These are phyloP conservation scores for Lottia gigantea DNA, from an alignment of 2,888 invertebrate species.

Conservation along the genomic window DNA sequence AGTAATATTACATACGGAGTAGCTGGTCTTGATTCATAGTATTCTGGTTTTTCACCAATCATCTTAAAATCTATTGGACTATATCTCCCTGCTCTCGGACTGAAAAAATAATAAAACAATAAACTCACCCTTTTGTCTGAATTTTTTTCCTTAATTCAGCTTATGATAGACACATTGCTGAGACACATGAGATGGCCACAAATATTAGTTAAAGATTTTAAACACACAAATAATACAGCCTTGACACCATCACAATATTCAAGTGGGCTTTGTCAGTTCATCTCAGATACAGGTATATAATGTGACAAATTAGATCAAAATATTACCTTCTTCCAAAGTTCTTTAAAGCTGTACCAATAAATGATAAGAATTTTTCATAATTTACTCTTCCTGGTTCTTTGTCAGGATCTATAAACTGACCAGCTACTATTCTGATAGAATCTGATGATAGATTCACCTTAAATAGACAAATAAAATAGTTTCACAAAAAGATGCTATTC, in stretches of 20 bases:
- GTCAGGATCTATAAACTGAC: constrained; percentile 51
- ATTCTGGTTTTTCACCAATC: neutral
- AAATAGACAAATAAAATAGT: constrained; percentile 2
- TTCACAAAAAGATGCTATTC: neutral
- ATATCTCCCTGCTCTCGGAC: constrained; percentile 2
- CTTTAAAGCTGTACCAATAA: constrained; percentile 47
- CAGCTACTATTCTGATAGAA: constrained; percentile 48
- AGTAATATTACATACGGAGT: constrained; percentile 3
- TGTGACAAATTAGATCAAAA: too few species aligned
- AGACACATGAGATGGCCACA: too few species aligned
- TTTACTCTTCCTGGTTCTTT: constrained; percentile 49
- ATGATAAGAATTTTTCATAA: constrained; percentile 60
- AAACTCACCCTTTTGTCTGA: too few species aligned
- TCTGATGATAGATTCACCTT: constrained; percentile 47
- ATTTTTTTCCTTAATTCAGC: too few species aligned
- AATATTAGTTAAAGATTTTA: too few species aligned
- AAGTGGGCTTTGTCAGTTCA: too few species aligned
- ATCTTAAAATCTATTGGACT: constrained; percentile 4
- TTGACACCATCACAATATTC: too few species aligned
- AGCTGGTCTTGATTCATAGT: neutral
- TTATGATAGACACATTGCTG: too few species aligned
- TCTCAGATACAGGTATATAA: too few species aligned
- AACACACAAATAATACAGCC: too few species aligned
- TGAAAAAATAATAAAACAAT: neutral
- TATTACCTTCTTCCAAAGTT: constrained; percentile 12